Base-by-base conservation (phyloP, 2,797 vertebrate genomes). In the Octomys mimax region DNA sequence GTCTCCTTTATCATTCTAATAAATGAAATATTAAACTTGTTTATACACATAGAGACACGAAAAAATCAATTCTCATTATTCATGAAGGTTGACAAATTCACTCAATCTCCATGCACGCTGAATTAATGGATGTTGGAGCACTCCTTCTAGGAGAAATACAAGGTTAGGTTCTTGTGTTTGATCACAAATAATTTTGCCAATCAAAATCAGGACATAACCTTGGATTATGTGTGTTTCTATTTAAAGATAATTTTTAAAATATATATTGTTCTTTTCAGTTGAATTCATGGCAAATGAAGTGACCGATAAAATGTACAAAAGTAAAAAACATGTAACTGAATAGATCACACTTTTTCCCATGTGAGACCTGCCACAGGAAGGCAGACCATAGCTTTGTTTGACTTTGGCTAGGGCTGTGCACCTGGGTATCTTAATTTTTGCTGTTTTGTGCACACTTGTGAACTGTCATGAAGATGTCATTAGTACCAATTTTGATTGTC, bases 61-160 rank as follows among this genome's bases (percentile, higher is more conserved):
- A 81, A 1, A 81, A 75, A 16, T 52, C 46, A 52, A 59, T 93
- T 94, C 66, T 90, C 36, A 31, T 75, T 87, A 59, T 90, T 85
- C 10, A 12, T 49, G 28, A 52, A 68, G 71, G 87, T 22, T 78
- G 12, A 49, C 5, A 57, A 80, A 92, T 11, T 77, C 22, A 54
- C 9, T 52, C 31, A 95, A 61, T 70, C 28, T 61, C 11, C 24
- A 7, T 52, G 24, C 68, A 62, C 24, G 31, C 31, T 52, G 26
- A 77, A 54, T 70, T 39, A 64, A 80, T 2, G 2, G 19, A 77
- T 57, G 54, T 5, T 19, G 24, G 64, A 59, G 21, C 6, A 79
- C 46, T 78, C 9, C 16, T 80, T 21, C 42, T 46, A 61, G 6
- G 21, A 16, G n/a, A 90, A n/a, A 75, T 18, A 39, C 12, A 39